Percentiles rank a stretch among this genome's conserved stretches.
Evolutionary conservation across 2,888 invertebrate genomes (phyloP).

Genomic region (Ectemnius lituratus): DNA sequence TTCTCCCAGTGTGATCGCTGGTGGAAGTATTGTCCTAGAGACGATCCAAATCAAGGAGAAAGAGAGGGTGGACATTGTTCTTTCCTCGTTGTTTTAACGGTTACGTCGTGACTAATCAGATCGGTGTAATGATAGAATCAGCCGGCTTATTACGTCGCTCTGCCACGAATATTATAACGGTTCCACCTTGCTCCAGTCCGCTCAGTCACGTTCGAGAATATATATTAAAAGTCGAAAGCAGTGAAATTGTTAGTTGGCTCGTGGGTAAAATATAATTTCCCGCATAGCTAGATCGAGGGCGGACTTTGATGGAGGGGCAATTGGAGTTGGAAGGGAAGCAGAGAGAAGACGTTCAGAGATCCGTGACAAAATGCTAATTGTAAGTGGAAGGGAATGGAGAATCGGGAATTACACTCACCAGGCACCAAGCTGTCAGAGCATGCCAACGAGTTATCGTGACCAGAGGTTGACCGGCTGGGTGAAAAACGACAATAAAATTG

Average conservation of each 20-base stretch:
- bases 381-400: not conserved
- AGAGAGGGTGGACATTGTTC: slow-evolving; percentile 23
- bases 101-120: slow-evolving; percentile 8
- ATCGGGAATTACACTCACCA: slow-evolving; percentile 1
- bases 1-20: slow-evolving; percentile 67
- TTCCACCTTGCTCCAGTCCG: not conserved
- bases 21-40: slow-evolving; percentile 63
- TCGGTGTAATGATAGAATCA: not conserved
- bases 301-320: too few relatives aligned
- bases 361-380: not conserved
- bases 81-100: slow-evolving; percentile 5
- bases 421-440: not conserved
- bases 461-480: slow-evolving; percentile 8
- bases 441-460: slow-evolving; percentile 29
- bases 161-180: slow-evolving; percentile 3
- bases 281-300: too few relatives aligned
- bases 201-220: not conserved
- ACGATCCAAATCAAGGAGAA: slow-evolving; percentile 27
- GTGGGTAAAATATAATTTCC: too few relatives aligned
- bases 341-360: too few relatives aligned
- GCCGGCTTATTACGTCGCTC: not conserved
- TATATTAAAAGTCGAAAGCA: too few relatives aligned
- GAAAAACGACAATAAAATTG: slow-evolving; percentile 53
- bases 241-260: too few relatives aligned
- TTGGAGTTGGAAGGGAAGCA: too few relatives aligned